These are phyloP conservation scores for Aspidiotus rigidus DNA, from an alignment of 2,888 invertebrate species.

Conservation along the genomic window DNA sequence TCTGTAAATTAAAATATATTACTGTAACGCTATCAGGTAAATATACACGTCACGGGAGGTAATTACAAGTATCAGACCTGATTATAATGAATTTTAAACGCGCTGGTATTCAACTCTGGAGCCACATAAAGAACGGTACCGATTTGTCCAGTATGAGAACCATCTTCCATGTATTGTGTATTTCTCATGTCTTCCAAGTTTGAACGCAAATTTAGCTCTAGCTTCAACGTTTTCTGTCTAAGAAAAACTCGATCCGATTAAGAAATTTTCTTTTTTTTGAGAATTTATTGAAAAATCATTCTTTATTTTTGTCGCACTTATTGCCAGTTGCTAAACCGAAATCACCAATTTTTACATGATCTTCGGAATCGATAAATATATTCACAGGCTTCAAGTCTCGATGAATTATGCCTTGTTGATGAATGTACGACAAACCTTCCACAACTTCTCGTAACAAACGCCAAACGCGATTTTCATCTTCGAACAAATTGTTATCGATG, in stretches of 20 bases:
- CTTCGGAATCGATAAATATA: slow-evolving; percentile 87
- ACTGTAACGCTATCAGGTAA: not conserved
- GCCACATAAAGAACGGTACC: slow-evolving; percentile 94
- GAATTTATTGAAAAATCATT: too few relatives aligned
- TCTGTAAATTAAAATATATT: slow-evolving; percentile 46
- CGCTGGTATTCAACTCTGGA: slow-evolving; percentile 70
- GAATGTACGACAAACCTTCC: slow-evolving; percentile 83
- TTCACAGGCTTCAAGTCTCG: slow-evolving; percentile 81
- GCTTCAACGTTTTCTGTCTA: not conserved
- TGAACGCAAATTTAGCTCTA: not conserved
- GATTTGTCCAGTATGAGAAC: slow-evolving; percentile 66
- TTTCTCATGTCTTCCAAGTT: not conserved
- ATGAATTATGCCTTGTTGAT: slow-evolving; percentile 83
- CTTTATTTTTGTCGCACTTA: slow-evolving; percentile 19
- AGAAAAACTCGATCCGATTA: not conserved
- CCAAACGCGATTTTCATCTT: slow-evolving; percentile 75
- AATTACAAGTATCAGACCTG: slow-evolving; percentile 43
- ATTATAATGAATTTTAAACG: slow-evolving; percentile 58
- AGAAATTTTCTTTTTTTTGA: too few relatives aligned
- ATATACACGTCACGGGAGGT: not conserved
- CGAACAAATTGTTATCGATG: slow-evolving; percentile 70
- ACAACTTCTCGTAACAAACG: slow-evolving; percentile 88
- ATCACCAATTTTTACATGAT: slow-evolving; percentile 96
- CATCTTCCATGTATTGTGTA: not conserved
- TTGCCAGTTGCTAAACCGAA: slow-evolving; percentile 90